Evolutionary conservation across 1,140 invertebrate genomes (phyloP).

Genomic region (Drosophila bifasciata): DNA sequence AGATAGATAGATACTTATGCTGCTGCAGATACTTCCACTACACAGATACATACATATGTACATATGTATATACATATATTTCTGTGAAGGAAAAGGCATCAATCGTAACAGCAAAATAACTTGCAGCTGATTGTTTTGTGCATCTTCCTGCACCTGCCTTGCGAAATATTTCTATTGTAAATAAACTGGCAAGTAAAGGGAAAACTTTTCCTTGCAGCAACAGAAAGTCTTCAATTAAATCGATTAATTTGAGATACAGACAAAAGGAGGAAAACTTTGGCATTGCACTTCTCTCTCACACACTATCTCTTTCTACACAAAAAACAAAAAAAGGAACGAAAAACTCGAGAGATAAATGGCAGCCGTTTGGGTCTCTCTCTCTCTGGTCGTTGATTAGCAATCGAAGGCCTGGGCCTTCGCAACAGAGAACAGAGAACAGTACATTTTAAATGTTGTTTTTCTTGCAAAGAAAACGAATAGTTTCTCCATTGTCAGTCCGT

Average conservation of each 20-base stretch:
- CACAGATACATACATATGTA: not conserved
- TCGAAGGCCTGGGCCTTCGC: conserved; percentile 7
- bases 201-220: conserved; percentile 46
- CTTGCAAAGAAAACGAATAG: conserved; percentile 13
- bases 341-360: conserved; percentile 44
- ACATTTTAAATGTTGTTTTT: conserved; percentile 57
- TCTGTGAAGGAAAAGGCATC: conserved; percentile 25
- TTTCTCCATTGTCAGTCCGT: too few species aligned
- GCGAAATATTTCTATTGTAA: conserved; percentile 61
- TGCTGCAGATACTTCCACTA: too few species aligned
- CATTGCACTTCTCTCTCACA: conserved; percentile 20
- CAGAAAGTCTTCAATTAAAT: conserved; percentile 70
- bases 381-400: conserved; percentile 51
- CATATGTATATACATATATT: not conserved
- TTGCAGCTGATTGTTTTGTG: conserved; percentile 59
- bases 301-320: not conserved
- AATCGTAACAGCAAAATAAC: conserved; percentile 57
- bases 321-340: conserved; percentile 4
- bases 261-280: conserved; percentile 41
- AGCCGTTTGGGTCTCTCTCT: conserved; percentile 22
- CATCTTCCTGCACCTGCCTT: conserved; percentile 3
- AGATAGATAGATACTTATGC: conserved; percentile 1
- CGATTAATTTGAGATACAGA: conserved; percentile 71
- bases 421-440: conserved; percentile 11
- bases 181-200: conserved; percentile 61